Evolutionary conservation across 2,888 invertebrate species (phyloP).

Genomic region (Lasioglossum calceatum): DNA sequence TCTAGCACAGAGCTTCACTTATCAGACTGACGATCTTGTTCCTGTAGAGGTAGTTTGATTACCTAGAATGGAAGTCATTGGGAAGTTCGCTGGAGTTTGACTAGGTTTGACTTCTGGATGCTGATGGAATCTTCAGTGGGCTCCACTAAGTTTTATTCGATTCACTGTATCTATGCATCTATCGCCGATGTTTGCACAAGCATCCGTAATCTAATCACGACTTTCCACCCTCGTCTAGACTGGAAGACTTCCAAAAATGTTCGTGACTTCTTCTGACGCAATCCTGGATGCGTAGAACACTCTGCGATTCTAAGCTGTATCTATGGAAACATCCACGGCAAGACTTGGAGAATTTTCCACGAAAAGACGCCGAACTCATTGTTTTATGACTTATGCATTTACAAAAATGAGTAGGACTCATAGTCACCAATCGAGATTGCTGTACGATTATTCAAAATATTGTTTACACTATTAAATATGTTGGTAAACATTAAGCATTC

Average conservation of each 20-base stretch:
- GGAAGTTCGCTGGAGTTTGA: not conserved
- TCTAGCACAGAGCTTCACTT: not conserved
- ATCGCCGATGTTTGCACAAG: not conserved
- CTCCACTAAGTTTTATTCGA: not conserved
- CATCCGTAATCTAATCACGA: not conserved
- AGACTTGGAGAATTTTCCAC: too few species aligned
- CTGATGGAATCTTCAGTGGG: not conserved
- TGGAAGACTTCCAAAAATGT: not conserved
- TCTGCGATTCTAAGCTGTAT: too few species aligned
- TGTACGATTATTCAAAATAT: too few species aligned
- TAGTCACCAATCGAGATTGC: too few species aligned
- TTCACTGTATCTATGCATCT: not conserved
- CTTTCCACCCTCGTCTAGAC: not conserved
- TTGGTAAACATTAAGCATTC: too few species aligned
- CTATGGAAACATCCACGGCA: too few species aligned
- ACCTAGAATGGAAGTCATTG: not conserved
- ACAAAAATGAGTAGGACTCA: too few species aligned
- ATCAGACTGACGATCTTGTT: not conserved
- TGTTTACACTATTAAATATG: too few species aligned
- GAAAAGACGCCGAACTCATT: too few species aligned
- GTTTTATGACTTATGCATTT: too few species aligned
- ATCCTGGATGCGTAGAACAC: too few species aligned
- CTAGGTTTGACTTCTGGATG: not conserved
- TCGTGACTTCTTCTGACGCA: too few species aligned
- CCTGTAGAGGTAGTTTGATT: not conserved